Evolutionary conservation across 2,888 invertebrate species (phyloP).

Genomic region (Chalcosyrphus nemorum): DNA sequence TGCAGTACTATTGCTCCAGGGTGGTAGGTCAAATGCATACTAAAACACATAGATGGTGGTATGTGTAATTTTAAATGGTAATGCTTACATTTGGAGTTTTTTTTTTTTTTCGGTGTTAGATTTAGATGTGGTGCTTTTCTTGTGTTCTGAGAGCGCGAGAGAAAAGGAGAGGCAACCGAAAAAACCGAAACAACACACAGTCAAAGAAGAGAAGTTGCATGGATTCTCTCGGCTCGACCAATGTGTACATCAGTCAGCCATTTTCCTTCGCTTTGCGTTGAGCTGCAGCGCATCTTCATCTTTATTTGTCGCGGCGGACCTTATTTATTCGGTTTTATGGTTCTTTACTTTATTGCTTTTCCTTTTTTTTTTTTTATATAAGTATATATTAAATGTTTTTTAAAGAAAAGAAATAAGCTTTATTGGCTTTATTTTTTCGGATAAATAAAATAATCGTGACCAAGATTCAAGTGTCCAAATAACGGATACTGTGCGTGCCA

Average conservation of each 20-base stretch:
- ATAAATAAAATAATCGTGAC: background rate
- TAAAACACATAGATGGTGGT: constrained; percentile 10
- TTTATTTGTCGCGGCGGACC: constrained; percentile 60
- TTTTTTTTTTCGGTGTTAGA: constrained; percentile 58
- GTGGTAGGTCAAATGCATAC: constrained; percentile 67
- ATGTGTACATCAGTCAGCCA: constrained; percentile 78
- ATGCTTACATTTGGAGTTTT: constrained; percentile 28
- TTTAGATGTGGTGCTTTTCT: constrained; percentile 63
- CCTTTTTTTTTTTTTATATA: background rate
- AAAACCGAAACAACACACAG: constrained; percentile 35
- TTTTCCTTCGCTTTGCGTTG: constrained; percentile 80
- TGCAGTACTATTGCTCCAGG: constrained; percentile 29
- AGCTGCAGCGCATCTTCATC: constrained; percentile 66
- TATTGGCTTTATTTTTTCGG: constrained; percentile 2
- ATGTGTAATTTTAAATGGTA: constrained; percentile 28
- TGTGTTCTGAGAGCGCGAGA: constrained; percentile 49
- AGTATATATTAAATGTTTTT: constrained; percentile 1
- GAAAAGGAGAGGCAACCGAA: constrained; percentile 39
- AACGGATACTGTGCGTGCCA: constrained; percentile 9
- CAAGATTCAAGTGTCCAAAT: background rate
- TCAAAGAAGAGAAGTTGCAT: constrained; percentile 60
- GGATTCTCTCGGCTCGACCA: constrained; percentile 53
- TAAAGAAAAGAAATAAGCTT: background rate
- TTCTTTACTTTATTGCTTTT: constrained; percentile 33
- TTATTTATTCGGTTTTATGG: constrained; percentile 50